A percentile compares a stretch with the other conserved stretches of the same genome.
phyloP scores from a whole-genome alignment of 2,888 invertebrate genomes.

The Plutella xylostella region DNA sequence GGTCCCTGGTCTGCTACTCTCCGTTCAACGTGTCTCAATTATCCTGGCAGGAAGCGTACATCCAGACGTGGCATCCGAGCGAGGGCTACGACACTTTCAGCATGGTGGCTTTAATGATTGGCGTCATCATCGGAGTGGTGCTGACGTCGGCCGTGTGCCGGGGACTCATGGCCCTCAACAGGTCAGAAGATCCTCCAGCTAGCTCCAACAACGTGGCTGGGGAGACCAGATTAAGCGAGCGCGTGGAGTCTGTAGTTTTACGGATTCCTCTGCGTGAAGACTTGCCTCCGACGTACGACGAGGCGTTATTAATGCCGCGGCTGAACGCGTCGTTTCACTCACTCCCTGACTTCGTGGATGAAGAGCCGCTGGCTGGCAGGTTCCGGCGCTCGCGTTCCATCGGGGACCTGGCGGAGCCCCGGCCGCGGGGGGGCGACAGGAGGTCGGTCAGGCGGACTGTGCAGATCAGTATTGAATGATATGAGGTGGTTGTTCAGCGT shows the following conservation, averaged over 20 bases:
- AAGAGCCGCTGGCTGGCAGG: constrained; percentile 35
- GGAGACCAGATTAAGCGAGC: constrained; percentile 24
- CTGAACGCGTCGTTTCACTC: constrained; percentile 73
- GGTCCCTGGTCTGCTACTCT: constrained; percentile 73
- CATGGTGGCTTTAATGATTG: constrained; percentile 63
- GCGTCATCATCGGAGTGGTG: constrained; percentile 64
- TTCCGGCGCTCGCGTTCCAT: constrained; percentile 57
- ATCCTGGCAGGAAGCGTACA: constrained; percentile 78
- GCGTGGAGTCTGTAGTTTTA: constrained; percentile 40
- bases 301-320: constrained; percentile 80
- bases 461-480: constrained; percentile 34
- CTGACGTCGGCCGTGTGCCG: constrained; percentile 70
- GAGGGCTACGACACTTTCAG: constrained; percentile 51
- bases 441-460: constrained; percentile 50
- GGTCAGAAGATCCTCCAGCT: constrained; percentile 38
- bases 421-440: constrained; percentile 41
- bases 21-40: constrained; percentile 74
- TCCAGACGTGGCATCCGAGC: constrained; percentile 69
- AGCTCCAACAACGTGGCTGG: constrained; percentile 36
- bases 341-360: constrained; percentile 55
- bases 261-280: constrained; percentile 47
- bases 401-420: constrained; percentile 49
- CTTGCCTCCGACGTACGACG: constrained; percentile 79
- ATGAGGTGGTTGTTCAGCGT: neutral
- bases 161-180: constrained; percentile 54